Evolutionary conservation across 2,888 invertebrate genomes (phyloP).

Genomic region (Cosmia trapezina): DNA sequence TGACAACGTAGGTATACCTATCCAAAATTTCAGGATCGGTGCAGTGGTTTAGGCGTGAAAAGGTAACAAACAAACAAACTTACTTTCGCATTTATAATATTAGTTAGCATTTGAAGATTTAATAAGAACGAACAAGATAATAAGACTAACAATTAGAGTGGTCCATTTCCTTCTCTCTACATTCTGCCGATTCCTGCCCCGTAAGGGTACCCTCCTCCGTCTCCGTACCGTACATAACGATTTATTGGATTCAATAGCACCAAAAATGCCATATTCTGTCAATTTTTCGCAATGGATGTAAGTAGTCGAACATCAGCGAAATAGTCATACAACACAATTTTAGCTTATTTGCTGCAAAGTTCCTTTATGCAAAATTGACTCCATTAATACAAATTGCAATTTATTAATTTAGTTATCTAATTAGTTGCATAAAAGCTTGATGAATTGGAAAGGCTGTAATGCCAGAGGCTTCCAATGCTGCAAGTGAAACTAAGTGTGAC

Average conservation of each 20-base stretch:
- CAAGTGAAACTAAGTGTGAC: constrained; percentile 55
- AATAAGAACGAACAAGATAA: not conserved
- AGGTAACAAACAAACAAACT: too few species aligned
- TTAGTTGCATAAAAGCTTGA: constrained; percentile 44
- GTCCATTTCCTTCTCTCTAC: not conserved
- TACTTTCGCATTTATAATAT: too few species aligned
- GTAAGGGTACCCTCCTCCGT: too few species aligned
- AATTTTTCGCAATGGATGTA: not conserved
- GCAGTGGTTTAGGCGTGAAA: too few species aligned
- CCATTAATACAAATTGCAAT: not conserved
- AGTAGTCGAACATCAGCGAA: not conserved
- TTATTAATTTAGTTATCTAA: constrained; percentile 17
- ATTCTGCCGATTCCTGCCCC: too few species aligned
- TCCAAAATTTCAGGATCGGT: too few species aligned
- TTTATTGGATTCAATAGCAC: too few species aligned
- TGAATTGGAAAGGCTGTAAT: constrained; percentile 56
- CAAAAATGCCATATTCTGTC: too few species aligned
- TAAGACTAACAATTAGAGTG: not conserved
- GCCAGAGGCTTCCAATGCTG: constrained; percentile 61
- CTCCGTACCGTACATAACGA: too few species aligned
- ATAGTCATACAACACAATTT: not conserved
- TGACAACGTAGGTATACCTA: too few species aligned
- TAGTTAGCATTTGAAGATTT: not conserved
- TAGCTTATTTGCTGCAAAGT: not conserved
- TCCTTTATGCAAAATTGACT: not conserved